A percentile compares a stretch with the other conserved stretches of the same genome.
Evolutionary conservation across 2,797 vertebrate species (phyloP).

Genomic region (Intellagama lesueurii): DNA sequence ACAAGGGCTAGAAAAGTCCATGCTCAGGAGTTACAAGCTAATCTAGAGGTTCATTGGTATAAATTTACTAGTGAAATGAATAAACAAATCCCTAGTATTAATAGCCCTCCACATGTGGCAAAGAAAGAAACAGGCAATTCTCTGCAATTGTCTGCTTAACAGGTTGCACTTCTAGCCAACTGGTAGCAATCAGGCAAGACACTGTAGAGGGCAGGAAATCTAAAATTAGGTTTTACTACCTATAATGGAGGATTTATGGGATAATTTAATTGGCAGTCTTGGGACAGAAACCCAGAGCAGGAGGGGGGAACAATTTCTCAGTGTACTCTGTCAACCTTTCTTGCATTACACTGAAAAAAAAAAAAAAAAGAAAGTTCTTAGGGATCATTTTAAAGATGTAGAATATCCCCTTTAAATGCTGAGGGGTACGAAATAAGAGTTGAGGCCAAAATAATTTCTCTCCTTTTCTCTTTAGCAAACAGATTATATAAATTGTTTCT

Average conservation of each 20-base stretch:
- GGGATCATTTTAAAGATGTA: constrained; percentile 58
- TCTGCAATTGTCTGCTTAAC: constrained; percentile 59
- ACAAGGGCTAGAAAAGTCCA: constrained; percentile 50
- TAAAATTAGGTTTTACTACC: constrained; percentile 89
- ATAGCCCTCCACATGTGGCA: constrained; percentile 55
- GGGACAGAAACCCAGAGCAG: constrained; percentile 74
- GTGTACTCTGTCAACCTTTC: constrained; percentile 60
- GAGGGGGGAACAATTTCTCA: constrained; percentile 72
- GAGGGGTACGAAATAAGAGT: not conserved
- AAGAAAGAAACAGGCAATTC: constrained; percentile 63
- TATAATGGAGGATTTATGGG: constrained; percentile 85
- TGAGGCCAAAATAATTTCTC: constrained; percentile 27
- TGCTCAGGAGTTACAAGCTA: constrained; percentile 5
- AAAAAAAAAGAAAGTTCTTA: constrained; percentile 32
- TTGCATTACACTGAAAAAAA: constrained; percentile 39
- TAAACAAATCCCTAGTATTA: constrained; percentile 56
- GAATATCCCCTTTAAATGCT: constrained; percentile 51
- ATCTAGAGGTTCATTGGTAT: constrained; percentile 42
- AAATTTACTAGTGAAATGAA: constrained; percentile 57
- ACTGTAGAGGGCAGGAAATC: constrained; percentile 81
- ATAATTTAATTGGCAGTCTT: constrained; percentile 85
- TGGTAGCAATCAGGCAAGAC: constrained; percentile 81
- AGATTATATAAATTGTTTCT: constrained; percentile 11
- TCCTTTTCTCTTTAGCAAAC: constrained; percentile 34
- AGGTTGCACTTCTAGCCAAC: constrained; percentile 72